A percentile compares a stretch with the other conserved stretches of the same genome.
Evolutionary conservation across 2,797 vertebrate genomes (phyloP).

Genomic region (Hypotaenidia okinawae): DNA sequence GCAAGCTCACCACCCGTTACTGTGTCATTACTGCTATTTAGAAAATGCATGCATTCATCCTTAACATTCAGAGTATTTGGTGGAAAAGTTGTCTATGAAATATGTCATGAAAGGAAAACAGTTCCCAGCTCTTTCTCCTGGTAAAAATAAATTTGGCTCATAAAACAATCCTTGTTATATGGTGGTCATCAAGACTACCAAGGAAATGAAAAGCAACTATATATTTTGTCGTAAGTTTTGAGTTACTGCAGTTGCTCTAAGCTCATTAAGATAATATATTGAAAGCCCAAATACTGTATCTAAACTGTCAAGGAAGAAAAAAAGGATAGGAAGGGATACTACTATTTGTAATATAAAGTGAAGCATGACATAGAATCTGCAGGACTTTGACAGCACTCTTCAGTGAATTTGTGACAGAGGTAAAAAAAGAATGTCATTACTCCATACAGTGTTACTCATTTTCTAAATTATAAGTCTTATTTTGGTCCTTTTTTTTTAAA

Average conservation of each 20-base stretch:
- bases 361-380: neutral
- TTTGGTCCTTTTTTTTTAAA: neutral
- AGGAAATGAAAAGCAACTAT: neutral
- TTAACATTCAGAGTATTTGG: neutral
- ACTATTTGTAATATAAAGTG: neutral
- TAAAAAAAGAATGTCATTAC: neutral
- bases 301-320: neutral
- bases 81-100: neutral
- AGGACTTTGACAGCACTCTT: neutral
- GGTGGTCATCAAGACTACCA: neutral
- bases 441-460: neutral
- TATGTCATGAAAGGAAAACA: neutral
- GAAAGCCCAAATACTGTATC: neutral
- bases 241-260: neutral
- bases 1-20: neutral
- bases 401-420: neutral
- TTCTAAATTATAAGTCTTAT: neutral
- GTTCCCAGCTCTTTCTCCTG: neutral
- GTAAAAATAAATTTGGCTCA: neutral
- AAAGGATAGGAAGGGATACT: neutral
- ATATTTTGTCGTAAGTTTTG: neutral
- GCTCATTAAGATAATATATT: neutral
- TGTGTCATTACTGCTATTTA: neutral
- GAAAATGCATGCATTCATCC: neutral
- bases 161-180: neutral